Conservation (phyloP, 1,140 invertebrate genomes). For the Drosophila repletoides region DNA sequence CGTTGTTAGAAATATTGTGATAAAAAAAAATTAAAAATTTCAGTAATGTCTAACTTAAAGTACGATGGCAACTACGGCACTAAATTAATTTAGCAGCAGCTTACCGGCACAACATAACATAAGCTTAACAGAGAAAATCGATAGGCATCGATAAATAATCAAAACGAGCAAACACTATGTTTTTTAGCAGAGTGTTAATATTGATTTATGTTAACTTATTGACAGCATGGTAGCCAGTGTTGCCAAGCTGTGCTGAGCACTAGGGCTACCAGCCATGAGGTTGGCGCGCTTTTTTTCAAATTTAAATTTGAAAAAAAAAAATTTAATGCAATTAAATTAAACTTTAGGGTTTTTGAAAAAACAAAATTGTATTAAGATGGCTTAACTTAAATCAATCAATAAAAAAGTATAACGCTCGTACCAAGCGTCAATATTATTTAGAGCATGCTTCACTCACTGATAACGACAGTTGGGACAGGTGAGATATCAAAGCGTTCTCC, state of each 20-base stretch:
- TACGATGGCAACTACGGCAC: too few species aligned
- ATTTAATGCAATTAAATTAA: too few species aligned
- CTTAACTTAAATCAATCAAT: neutral
- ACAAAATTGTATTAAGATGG: too few species aligned
- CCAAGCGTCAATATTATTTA: conserved; percentile 3
- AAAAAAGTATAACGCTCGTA: too few species aligned
- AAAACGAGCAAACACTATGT: neutral
- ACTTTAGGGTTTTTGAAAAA: too few species aligned
- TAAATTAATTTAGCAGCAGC: neutral
- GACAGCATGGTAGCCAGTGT: too few species aligned
- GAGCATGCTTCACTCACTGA: conserved; percentile 34
- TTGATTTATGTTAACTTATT: too few species aligned
- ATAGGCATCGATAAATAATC: conserved; percentile 8
- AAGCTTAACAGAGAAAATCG: neutral
- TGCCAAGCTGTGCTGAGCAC: too few species aligned
- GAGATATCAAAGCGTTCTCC: conserved; percentile 16
- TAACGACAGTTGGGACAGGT: conserved; percentile 29
- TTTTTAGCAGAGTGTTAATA: neutral
- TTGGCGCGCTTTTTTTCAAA: too few species aligned
- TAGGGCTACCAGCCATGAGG: too few species aligned
- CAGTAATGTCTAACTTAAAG: neutral
- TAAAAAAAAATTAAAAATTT: neutral
- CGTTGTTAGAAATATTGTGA: neutral
- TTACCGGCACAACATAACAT: neutral
- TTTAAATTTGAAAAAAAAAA: conserved; percentile 1